phyloP scores from a whole-genome alignment of 2,113 vertebrate genomes.

The Cygnus buccinator region DNA sequence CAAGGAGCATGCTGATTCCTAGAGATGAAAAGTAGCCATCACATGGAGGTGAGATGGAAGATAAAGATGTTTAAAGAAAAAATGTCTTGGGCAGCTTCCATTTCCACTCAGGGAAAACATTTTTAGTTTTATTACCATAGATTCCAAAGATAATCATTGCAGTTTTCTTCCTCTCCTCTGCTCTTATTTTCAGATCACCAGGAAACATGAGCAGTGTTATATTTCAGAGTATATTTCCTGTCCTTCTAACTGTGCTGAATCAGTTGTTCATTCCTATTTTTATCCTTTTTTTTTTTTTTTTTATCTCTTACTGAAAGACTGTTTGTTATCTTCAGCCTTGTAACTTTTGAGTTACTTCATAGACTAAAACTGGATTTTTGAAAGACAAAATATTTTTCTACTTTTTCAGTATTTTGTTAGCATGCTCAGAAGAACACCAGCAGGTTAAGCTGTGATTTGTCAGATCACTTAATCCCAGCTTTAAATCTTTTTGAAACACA shows the following conservation, averaged over 20 bases:
- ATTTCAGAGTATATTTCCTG: not conserved
- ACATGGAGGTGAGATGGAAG: not conserved
- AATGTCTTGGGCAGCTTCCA: not conserved
- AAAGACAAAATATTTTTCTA: not conserved
- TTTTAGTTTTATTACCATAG: not conserved
- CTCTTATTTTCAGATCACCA: not conserved
- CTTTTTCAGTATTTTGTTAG: not conserved
- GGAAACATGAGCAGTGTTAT: not conserved
- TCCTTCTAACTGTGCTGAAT: not conserved
- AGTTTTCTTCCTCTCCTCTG: not conserved
- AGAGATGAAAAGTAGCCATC: not conserved
- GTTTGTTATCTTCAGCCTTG: not conserved
- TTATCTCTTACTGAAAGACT: not conserved
- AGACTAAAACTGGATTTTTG: not conserved
- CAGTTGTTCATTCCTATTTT: not conserved
- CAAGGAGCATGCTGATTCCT: not conserved
- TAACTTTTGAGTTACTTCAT: not conserved
- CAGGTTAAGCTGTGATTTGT: not conserved
- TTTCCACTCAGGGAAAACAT: not conserved
- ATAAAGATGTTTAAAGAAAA: not conserved
- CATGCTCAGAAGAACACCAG: not conserved
- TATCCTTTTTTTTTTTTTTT: not conserved
- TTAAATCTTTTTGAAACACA: conserved; percentile 38
- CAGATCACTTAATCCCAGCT: not conserved
- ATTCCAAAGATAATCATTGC: not conserved